A percentile compares a stretch with the other conserved stretches of the same genome.
Conservation (phyloP, 2,113 vertebrate genomes). For the Grallaria varia region DNA sequence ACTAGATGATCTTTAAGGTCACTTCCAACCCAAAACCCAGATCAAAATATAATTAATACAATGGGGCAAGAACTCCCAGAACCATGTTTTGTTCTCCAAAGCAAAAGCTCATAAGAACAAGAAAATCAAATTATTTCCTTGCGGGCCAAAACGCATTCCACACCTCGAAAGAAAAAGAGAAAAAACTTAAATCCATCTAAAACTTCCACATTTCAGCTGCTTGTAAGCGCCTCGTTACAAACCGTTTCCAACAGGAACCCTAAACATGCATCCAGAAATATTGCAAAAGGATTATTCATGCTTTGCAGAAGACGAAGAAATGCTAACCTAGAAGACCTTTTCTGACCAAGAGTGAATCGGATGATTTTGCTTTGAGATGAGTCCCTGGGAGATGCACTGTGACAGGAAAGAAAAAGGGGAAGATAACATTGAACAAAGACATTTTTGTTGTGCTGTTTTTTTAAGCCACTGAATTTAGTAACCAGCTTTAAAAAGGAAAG, state of each 20-base stretch:
- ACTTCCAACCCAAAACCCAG: neutral
- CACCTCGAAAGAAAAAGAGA: neutral
- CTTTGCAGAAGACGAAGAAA: conserved; percentile 69
- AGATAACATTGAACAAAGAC: conserved; percentile 71
- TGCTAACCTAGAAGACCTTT: conserved; percentile 97
- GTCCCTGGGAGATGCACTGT: conserved; percentile 86
- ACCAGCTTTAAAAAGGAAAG: neutral
- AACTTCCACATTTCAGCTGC: neutral
- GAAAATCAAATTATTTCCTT: neutral
- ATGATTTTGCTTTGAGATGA: conserved; percentile 96
- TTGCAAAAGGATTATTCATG: conserved; percentile 68
- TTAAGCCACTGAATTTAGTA: neutral
- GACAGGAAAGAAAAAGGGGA: conserved; percentile 75
- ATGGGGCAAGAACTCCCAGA: neutral
- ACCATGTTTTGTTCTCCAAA: conserved; percentile 49
- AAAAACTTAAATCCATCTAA: neutral
- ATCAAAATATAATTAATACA: neutral
- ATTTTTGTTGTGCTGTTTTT: neutral
- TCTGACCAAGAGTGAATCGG: conserved; percentile 97
- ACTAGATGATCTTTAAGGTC: neutral
- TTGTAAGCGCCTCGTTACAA: neutral
- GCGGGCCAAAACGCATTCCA: neutral
- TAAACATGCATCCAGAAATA: conserved; percentile 58
- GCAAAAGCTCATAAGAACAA: neutral
- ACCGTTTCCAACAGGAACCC: neutral